Evolutionary conservation across 1,140 invertebrate genomes (phyloP).

Genomic region (Apis dorsata): DNA sequence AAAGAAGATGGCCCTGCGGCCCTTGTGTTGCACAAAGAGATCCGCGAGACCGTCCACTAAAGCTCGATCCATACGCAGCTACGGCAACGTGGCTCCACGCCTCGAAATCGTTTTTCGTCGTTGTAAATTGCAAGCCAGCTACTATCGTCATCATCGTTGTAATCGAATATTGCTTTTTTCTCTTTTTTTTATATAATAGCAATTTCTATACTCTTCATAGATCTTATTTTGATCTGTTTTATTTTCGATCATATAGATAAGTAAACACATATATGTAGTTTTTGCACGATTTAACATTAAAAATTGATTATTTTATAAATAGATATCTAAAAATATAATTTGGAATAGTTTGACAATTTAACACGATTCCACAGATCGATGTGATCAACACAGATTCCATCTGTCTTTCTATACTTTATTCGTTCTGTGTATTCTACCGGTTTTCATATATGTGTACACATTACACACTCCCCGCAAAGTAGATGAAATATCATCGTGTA

Average conservation of each 20-base stretch:
- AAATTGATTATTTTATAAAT: slow-evolving; percentile 16
- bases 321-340: neutral
- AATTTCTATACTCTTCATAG: no score
- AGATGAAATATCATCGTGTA: slow-evolving; percentile 35
- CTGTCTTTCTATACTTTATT: neutral
- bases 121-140: slow-evolving; percentile 44
- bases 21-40: slow-evolving; percentile 65
- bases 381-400: slow-evolving; percentile 7
- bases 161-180: neutral
- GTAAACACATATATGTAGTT: neutral
- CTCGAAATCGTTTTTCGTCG: slow-evolving; percentile 47
- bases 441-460: neutral
- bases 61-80: slow-evolving; percentile 62
- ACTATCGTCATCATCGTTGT: neutral
- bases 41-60: slow-evolving; percentile 55
- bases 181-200: neutral
- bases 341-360: neutral
- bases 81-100: slow-evolving; percentile 24
- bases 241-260: neutral
- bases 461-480: neutral
- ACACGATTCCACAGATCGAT: neutral
- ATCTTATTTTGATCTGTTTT: neutral
- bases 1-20: slow-evolving; percentile 65
- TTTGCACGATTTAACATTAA: neutral
- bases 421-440: neutral